phyloP scores from a whole-genome alignment of 2,113 vertebrate genomes.

The Onychostruthus taczanowskii region DNA sequence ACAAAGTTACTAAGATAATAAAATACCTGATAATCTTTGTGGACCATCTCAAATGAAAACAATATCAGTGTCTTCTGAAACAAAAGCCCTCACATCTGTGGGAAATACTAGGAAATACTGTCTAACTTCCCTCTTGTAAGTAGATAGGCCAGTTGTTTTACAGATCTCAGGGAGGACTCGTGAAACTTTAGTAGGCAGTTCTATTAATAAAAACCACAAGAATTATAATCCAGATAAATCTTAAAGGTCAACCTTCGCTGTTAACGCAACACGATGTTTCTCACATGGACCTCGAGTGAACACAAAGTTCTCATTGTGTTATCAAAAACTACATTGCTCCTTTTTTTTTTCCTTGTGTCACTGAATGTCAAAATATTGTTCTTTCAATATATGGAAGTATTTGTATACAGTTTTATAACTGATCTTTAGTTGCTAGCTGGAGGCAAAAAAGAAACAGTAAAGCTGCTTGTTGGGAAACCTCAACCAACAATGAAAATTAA shows the following conservation, averaged over 20 bases:
- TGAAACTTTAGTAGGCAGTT: constrained; percentile 29
- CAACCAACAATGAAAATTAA: constrained; percentile 69
- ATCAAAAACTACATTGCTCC: constrained; percentile 59
- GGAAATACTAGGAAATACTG: constrained; percentile 45
- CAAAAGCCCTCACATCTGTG: constrained; percentile 53
- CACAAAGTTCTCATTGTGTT: constrained; percentile 68
- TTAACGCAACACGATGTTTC: constrained; percentile 56
- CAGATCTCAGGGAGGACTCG: neutral
- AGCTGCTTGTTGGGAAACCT: constrained; percentile 71
- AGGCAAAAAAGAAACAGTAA: constrained; percentile 75
- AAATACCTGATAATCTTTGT: constrained; percentile 54
- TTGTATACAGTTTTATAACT: constrained; percentile 73
- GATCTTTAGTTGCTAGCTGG: constrained; percentile 74
- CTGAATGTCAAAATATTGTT: constrained; percentile 79
- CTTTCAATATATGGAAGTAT: constrained; percentile 74
- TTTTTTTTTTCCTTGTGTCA: constrained; percentile 44
- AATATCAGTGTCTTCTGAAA: constrained; percentile 45
- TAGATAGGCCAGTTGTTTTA: constrained; percentile 46
- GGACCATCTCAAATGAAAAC: constrained; percentile 53
- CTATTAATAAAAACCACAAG: constrained; percentile 36
- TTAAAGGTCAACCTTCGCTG: constrained; percentile 58
- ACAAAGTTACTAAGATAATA: constrained; percentile 51
- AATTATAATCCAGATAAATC: constrained; percentile 30
- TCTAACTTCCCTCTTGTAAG: constrained; percentile 9
- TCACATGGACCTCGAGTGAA: constrained; percentile 44